Base-by-base conservation (phyloP, 2,888 invertebrate species). In the Caenorhabditis wallacei region DNA sequence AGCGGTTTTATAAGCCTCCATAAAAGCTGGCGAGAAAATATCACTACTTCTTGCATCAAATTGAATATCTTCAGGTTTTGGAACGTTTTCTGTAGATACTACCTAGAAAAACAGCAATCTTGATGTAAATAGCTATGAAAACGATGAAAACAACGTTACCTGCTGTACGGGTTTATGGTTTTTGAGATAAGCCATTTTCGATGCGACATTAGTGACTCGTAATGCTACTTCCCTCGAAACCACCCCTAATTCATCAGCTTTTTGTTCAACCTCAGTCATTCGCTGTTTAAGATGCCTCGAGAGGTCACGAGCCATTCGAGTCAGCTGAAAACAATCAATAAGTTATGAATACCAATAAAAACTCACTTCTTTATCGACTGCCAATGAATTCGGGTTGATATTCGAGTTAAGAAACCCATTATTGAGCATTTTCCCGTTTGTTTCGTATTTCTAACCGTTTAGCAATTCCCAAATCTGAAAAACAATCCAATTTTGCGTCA, bases 311-410 rank as follows among this genome's bases (percentile, higher is more conserved):
- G 48, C 66, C 53, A 37, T 37, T 16, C 35, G 53, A 2, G 66
- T 66, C 53, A 66, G 37, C 66, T 66, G 53, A 51, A 64, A 37
- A 37, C 4, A 11, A 7, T 8, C 20, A 26, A 46, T 30, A 13
- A 11, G 22, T 7, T 18, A 13, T 10, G 10, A 20, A 20, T 7
- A 2, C 0, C 30, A 8, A 1, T 20, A n/a, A 53, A 30, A 48
- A 66, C 22, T 24, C 30, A 66, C 66, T 37, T 53, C 53, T 66
- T 66, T 66, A 35, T 66, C 66, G 18, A 53, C 26, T 20, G 13
- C n/a, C 24, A 66, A 66, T 13, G 66, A 66, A 37, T 66, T 66
- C n/a, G 20, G 40, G 30, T 66, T 66, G n/a, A 53, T 37, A 53
- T 37, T 53, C 10, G 51, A 1, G 7, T 26, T 20, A n/a, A 43